These are phyloP conservation scores for Hedya salicella DNA, from an alignment of 2,888 invertebrate species.

Conservation along the genomic window DNA sequence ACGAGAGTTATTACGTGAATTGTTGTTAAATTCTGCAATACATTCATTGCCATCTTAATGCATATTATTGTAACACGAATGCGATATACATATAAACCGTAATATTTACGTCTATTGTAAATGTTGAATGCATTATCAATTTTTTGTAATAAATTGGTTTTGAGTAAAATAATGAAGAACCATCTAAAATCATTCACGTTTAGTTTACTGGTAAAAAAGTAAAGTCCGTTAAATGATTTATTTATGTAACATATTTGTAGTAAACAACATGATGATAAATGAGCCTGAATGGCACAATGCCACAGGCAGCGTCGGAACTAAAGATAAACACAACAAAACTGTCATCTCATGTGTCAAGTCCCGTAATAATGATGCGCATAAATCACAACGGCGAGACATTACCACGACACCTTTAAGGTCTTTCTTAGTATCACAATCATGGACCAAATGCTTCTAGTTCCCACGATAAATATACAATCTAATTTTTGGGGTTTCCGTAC, in stretches of 20 bases:
- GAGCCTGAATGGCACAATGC: constrained; percentile 54
- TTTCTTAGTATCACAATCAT: constrained; percentile 45
- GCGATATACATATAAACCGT: too few species aligned
- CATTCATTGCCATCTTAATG: too few species aligned
- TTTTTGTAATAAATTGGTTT: too few species aligned
- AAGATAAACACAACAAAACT: constrained; percentile 58
- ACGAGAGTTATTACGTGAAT: too few species aligned
- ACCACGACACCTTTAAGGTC: constrained; percentile 44
- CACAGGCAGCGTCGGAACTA: constrained; percentile 51
- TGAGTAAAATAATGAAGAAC: too few species aligned
- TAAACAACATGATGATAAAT: constrained; percentile 51
- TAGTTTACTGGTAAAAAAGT: too few species aligned
- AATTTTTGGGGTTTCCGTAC: constrained; percentile 3
- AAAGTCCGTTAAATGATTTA: too few species aligned
- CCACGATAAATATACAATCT: constrained; percentile 35
- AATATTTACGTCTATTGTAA: too few species aligned
- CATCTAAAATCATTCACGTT: too few species aligned
- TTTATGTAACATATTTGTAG: constrained; percentile 33
- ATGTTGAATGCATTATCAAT: too few species aligned
- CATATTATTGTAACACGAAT: too few species aligned
- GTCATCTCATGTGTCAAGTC: constrained; percentile 55
- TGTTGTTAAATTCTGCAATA: too few species aligned
- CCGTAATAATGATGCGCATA: constrained; percentile 53
- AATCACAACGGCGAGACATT: constrained; percentile 53
- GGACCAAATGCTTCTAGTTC: constrained; percentile 39